These are phyloP conservation scores for Borostomias antarcticus DNA, from an alignment of 2,797 vertebrate species.

Conservation along the genomic window DNA sequence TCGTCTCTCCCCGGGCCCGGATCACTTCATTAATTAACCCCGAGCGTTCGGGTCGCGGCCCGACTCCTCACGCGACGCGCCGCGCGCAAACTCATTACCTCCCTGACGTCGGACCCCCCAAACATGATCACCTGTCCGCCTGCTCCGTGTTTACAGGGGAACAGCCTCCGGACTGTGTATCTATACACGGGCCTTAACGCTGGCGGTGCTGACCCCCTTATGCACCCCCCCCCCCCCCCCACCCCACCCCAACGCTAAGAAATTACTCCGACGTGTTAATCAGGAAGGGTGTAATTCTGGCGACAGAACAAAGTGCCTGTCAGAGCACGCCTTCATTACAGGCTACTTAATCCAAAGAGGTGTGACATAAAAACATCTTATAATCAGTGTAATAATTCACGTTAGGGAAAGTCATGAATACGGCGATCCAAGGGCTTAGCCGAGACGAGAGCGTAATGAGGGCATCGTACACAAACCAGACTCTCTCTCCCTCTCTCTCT, in stretches of 20 bases:
- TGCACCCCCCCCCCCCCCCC: slow-evolving; percentile 40
- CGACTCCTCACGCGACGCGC: slow-evolving; percentile 17
- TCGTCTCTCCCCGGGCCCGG: slow-evolving; percentile 38
- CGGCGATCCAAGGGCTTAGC: too few species aligned
- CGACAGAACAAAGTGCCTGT: slow-evolving; percentile 60
- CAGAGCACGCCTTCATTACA: slow-evolving; percentile 51
- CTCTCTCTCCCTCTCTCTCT: neutral
- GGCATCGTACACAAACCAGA: slow-evolving; percentile 18
- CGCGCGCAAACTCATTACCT: slow-evolving; percentile 43
- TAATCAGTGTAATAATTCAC: slow-evolving; percentile 50
- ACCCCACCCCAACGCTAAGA: too few species aligned
- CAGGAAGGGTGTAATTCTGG: slow-evolving; percentile 35
- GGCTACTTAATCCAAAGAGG: slow-evolving; percentile 58
- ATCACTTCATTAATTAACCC: slow-evolving; percentile 82
- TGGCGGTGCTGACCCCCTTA: slow-evolving; percentile 46
- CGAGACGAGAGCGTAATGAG: slow-evolving; percentile 11
- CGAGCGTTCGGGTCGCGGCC: slow-evolving; percentile 53
- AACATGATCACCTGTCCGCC: slow-evolving; percentile 37
- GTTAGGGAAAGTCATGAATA: slow-evolving; percentile 30
- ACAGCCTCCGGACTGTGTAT: slow-evolving; percentile 17
- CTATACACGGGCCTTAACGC: slow-evolving; percentile 33
- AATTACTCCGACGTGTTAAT: slow-evolving; percentile 65
- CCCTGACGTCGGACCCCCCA: neutral
- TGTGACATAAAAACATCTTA: slow-evolving; percentile 51
- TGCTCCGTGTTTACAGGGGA: slow-evolving; percentile 46